Conservation (phyloP, 2,888 invertebrate genomes). For the Hetaerina titia region DNA sequence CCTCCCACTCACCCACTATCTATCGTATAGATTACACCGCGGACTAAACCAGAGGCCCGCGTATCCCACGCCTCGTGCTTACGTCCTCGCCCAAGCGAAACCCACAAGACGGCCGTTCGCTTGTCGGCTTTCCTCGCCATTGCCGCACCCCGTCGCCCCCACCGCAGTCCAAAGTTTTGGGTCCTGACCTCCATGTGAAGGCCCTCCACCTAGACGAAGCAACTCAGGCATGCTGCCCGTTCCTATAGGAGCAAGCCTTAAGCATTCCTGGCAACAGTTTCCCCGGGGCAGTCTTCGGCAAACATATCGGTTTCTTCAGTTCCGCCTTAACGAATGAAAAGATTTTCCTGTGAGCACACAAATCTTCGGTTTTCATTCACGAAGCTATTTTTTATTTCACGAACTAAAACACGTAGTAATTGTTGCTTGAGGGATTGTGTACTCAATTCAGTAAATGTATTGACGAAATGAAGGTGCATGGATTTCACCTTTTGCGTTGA, state of each 20-base stretch:
- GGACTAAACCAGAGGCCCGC: neutral
- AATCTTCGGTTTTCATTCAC: neutral
- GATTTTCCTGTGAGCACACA: too few species aligned
- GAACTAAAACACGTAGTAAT: neutral
- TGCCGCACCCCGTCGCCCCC: neutral
- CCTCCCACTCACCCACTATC: neutral
- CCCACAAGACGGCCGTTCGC: neutral
- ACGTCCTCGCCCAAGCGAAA: neutral
- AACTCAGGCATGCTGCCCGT: neutral
- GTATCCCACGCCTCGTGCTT: neutral
- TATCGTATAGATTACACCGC: neutral
- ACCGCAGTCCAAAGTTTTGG: neutral
- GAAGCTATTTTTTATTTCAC: neutral
- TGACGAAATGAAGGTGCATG: too few species aligned
- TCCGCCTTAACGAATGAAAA: neutral
- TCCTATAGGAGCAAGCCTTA: neutral
- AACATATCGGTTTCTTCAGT: neutral
- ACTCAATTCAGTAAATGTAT: too few species aligned
- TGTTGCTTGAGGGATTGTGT: too few species aligned
- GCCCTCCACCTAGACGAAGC: neutral
- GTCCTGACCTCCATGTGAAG: neutral
- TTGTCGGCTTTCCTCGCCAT: neutral
- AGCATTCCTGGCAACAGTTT: neutral
- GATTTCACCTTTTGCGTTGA: too few species aligned
- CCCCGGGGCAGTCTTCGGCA: neutral